Percentiles rank a stretch among this genome's conserved stretches.
phyloP scores from a whole-genome alignment of 2,888 invertebrate species.

The Hemistola chrysoprasaria region DNA sequence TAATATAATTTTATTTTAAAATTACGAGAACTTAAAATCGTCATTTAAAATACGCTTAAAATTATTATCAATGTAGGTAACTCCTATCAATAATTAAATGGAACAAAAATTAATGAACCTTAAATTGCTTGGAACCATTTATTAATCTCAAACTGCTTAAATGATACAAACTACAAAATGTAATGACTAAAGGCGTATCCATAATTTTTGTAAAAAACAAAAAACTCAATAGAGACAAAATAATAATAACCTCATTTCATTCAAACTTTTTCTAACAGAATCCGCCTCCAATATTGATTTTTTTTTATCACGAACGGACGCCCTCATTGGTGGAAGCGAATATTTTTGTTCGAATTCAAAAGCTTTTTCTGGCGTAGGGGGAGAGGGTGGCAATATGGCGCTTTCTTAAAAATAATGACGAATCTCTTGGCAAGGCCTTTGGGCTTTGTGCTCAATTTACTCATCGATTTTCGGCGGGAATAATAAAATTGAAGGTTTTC shows the following conservation, averaged over 20 bases:
- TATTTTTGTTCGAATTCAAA: conserved; percentile 75
- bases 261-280: conserved; percentile 39
- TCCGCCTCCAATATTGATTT: conserved; percentile 59
- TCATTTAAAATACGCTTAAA: too few species aligned
- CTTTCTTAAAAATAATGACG: conserved; percentile 54
- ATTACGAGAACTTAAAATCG: too few species aligned
- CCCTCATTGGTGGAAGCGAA: conserved; percentile 60
- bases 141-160: too few species aligned
- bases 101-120: too few species aligned
- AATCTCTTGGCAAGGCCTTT: conserved; percentile 31
- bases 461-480: conserved; percentile 5
- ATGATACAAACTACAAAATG: too few species aligned
- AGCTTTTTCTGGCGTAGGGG: conserved; percentile 70
- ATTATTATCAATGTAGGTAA: too few species aligned
- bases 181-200: too few species aligned
- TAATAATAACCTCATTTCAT: conserved; percentile 10
- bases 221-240: too few species aligned
- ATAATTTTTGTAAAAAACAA: conserved; percentile 4
- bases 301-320: conserved; percentile 54
- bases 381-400: conserved; percentile 57
- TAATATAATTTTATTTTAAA: too few species aligned
- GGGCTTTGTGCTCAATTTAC: conserved; percentile 14
- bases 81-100: too few species aligned
- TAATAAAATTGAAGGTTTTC: conserved; percentile 5
- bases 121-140: too few species aligned